Percentiles rank a stretch among this genome's conserved stretches.
These are phyloP conservation scores for Mus caroli DNA, from an alignment of 2,797 vertebrate species.

Conservation along the genomic window DNA sequence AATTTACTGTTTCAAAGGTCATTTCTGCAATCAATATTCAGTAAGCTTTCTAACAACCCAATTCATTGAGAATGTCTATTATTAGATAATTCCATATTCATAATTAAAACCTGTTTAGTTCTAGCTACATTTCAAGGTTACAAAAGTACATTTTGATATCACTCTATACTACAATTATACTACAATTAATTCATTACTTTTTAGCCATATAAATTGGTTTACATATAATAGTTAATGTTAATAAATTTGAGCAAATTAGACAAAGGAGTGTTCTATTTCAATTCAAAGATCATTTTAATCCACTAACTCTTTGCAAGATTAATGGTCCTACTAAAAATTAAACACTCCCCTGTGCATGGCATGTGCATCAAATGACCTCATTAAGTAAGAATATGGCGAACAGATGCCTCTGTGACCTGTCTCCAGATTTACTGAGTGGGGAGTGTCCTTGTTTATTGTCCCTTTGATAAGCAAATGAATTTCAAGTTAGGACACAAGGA, in stretches of 20 bases:
- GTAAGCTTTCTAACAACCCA: not conserved
- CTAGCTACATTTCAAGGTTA: constrained; percentile 69
- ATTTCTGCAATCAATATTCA: constrained; percentile 23
- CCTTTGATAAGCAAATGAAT: constrained; percentile 68
- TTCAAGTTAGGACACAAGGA: constrained; percentile 75
- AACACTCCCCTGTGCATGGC: constrained; percentile 70
- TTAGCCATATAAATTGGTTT: constrained; percentile 54
- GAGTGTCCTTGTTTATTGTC: constrained; percentile 78
- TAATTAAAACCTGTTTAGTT: constrained; percentile 51
- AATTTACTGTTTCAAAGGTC: constrained; percentile 12
- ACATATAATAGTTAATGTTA: constrained; percentile 6
- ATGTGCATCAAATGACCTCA: constrained; percentile 80
- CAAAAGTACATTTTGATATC: constrained; percentile 9
- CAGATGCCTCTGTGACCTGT: constrained; percentile 81
- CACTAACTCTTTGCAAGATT: constrained; percentile 77
- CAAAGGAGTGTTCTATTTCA: constrained; percentile 71
- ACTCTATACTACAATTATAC: constrained; percentile 10
- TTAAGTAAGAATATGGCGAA: constrained; percentile 80
- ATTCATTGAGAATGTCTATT: not conserved
- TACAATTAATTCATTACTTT: constrained; percentile 52
- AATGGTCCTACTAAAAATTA: constrained; percentile 82
- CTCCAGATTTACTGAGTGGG: constrained; percentile 76
- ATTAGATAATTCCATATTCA: constrained; percentile 12
- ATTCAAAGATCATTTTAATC: constrained; percentile 79
- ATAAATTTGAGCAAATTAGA: constrained; percentile 78